A percentile compares a stretch with the other conserved stretches of the same genome.
Evolutionary conservation across 2,888 invertebrate species (phyloP).

Genomic region (Heteromurus nitidus): DNA sequence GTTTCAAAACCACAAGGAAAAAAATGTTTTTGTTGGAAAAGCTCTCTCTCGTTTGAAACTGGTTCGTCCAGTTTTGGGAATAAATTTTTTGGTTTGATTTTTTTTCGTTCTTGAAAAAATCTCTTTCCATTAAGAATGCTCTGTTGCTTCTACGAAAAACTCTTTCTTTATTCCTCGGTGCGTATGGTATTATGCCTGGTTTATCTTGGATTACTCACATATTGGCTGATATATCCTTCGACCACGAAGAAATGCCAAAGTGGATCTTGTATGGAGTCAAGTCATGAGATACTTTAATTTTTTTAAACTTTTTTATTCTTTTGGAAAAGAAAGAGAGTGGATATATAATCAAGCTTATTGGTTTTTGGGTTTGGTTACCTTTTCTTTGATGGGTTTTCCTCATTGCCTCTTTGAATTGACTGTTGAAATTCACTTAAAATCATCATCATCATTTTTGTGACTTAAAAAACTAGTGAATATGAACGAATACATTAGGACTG

Average conservation of each 20-base stretch:
- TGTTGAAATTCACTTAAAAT: constrained; percentile 59
- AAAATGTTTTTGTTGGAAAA: constrained; percentile 49
- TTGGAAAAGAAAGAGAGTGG: constrained; percentile 40
- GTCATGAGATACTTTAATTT: constrained; percentile 34
- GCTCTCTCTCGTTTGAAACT: constrained; percentile 72
- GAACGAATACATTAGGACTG: no score
- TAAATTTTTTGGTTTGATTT: constrained; percentile 72
- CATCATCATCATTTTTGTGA: no score
- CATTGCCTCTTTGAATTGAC: constrained; percentile 47
- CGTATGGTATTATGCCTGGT: no score
- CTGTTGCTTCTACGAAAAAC: constrained; percentile 21
- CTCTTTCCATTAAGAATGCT: constrained; percentile 50
- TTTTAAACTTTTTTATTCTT: constrained; percentile 35
- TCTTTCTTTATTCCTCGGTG: no score
- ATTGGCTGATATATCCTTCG: constrained; percentile 31
- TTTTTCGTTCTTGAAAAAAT: constrained; percentile 60
- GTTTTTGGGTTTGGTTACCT: constrained; percentile 64
- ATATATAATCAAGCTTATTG: constrained; percentile 60
- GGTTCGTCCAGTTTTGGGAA: constrained; percentile 74
- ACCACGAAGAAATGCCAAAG: neutral
- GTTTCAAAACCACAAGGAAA: constrained; percentile 55
- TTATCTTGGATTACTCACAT: neutral
- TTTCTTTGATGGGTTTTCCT: constrained; percentile 53
- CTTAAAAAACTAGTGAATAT: no score
- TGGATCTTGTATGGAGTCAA: constrained; percentile 25